phyloP scores from a whole-genome alignment of 2,113 vertebrate species.

The Aphyosemion australe region DNA sequence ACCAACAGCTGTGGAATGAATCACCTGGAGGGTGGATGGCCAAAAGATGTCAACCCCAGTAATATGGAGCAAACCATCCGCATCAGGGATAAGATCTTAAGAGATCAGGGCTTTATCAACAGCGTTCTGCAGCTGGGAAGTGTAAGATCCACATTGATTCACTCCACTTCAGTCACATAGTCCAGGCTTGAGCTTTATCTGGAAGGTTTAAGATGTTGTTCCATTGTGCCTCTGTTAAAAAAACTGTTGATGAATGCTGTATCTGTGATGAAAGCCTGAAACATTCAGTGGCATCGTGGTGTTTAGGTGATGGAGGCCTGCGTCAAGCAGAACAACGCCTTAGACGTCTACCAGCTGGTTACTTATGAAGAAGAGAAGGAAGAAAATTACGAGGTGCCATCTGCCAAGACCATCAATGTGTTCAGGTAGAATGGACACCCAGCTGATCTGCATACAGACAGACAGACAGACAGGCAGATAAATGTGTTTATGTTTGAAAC shows the following conservation, averaged over 20 bases:
- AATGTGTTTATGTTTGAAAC: too few relatives aligned
- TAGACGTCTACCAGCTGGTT: constrained; percentile 89
- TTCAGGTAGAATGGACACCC: constrained; percentile 80
- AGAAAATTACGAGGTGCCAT: constrained; percentile 79
- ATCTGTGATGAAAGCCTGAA: too few relatives aligned
- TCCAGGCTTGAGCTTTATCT: too few relatives aligned
- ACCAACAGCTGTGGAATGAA: constrained; percentile 83
- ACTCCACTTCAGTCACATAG: neutral
- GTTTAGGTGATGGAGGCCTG: too few relatives aligned
- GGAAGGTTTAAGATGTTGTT: too few relatives aligned
- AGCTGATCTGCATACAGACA: neutral
- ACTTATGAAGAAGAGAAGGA: constrained; percentile 80
- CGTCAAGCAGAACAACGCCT: constrained; percentile 89
- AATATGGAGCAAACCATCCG: constrained; percentile 90
- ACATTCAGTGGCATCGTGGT: too few relatives aligned
- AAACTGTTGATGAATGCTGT: too few relatives aligned
- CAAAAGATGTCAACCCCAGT: constrained; percentile 87
- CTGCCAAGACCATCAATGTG: constrained; percentile 87
- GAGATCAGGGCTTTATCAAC: constrained; percentile 86
- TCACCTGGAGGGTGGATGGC: constrained; percentile 93
- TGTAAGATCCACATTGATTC: constrained; percentile 71
- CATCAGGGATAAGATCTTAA: constrained; percentile 93
- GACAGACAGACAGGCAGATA: too few relatives aligned
- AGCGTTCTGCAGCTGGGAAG: constrained; percentile 80
- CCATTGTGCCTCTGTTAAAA: too few relatives aligned